phyloP scores from a whole-genome alignment of 64 coral and sea anemone species.

The Pocillopora damicornis region DNA sequence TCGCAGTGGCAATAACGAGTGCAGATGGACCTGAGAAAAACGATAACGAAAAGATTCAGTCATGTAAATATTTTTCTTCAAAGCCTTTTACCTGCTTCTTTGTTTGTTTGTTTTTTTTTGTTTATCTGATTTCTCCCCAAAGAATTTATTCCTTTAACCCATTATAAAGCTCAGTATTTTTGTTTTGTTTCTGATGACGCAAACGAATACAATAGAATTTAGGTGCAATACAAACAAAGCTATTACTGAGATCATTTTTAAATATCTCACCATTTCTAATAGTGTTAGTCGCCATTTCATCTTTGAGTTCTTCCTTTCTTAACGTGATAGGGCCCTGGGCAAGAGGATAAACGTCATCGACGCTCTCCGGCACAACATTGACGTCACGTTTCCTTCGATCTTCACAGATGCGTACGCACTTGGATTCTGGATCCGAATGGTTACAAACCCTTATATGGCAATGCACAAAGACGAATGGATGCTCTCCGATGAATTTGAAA shows the following conservation, averaged over 20 bases:
- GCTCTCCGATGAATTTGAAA: slow-evolving; percentile 24
- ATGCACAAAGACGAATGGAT: slow-evolving; percentile 11
- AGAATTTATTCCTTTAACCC: no score
- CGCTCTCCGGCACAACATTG: neutral
- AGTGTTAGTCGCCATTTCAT: neutral
- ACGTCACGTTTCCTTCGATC: slow-evolving; percentile 37
- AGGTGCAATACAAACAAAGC: no score
- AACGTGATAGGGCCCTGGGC: slow-evolving; percentile 24
- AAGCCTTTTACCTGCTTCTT: no score
- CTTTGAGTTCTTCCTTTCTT: neutral
- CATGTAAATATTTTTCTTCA: no score
- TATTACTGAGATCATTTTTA: no score
- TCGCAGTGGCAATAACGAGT: neutral
- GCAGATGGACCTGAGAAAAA: slow-evolving; percentile 2
- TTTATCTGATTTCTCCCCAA: no score
- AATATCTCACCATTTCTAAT: neutral
- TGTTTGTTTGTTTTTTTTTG: no score
- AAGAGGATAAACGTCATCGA: slow-evolving; percentile 36
- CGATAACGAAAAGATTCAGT: neutral
- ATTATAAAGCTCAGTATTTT: no score
- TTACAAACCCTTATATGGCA: slow-evolving; percentile 32
- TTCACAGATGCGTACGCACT: slow-evolving; percentile 23
- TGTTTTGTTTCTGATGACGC: no score
- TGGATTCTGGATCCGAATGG: slow-evolving; percentile 10
- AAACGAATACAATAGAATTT: no score